Base-by-base conservation (phyloP, 2,888 invertebrate genomes). In the Nymphalis polychloros region DNA sequence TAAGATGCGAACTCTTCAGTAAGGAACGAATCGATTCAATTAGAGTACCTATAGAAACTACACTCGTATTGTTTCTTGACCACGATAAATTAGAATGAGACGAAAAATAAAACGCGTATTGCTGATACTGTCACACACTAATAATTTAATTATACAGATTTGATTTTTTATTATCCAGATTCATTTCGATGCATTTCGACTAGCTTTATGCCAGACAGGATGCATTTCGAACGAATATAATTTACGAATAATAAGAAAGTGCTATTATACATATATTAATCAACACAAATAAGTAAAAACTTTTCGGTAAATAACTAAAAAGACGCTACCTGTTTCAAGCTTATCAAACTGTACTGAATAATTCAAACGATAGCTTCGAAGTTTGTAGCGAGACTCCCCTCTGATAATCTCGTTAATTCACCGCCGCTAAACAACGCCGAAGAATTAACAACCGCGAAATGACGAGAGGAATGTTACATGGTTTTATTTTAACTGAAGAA, bases 1-100 rank as follows among this genome's bases (percentile, higher is more conserved):
- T 67, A 72, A 76, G 77, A 76, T 78, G 75, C 77, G 73, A 75
- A 80, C 81, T 76, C 76, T 81, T 79, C 75, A 72, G 79, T 76
- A 78, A 70, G 72, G 75, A 75, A 68, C 48, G 74, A 77, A 84
- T 84, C 86, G 81, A 88, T 88, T 88, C 87, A 83, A 87, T 88
- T 85, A 86, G 80, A 84, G 84, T 84, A 81, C 71, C 70, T 63
- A 61, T 70, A 64, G 35, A 63, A 31, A 53, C 57, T 57, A 27
- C 49, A 27, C 59, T 59, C 48, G 64, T 55, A 65, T 67, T 73
- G 66, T 67, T 64, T 64, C 52, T 65, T 65, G 55, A 55, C 48
- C 41, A 46, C 20, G 16, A 19, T 59, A 41, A 13, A 41, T 41
- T 13, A 41, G 41, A 41, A 41, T 13, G 41, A 41, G 41, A 41